A percentile compares a stretch with the other conserved stretches of the same genome.
Evolutionary conservation across 2,113 vertebrate species (phyloP).

Genomic region (Leucosticte australis): DNA sequence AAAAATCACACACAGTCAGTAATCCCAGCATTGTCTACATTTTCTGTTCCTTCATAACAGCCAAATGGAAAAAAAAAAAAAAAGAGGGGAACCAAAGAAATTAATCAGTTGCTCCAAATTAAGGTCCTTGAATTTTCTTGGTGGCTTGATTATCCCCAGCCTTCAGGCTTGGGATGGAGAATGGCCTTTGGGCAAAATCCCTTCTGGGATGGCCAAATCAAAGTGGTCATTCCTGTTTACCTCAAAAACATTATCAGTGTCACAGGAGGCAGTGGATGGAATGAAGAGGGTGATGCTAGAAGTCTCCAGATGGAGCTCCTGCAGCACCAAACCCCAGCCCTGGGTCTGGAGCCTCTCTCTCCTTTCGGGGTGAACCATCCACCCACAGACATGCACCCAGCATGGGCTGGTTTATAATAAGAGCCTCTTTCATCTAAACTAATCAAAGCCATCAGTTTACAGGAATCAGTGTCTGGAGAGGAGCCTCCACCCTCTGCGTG

Average conservation of each 20-base stretch:
- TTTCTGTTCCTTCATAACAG: background rate
- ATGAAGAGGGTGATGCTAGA: no score
- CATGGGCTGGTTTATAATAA: slow-evolving; percentile 16
- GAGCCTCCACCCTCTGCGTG: background rate
- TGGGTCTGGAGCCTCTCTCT: background rate
- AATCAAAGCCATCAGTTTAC: slow-evolving; percentile 56
- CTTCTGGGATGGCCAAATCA: background rate
- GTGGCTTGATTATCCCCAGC: background rate
- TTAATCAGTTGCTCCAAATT: background rate
- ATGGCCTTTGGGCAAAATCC: background rate
- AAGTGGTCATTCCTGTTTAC: background rate
- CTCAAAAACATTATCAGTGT: background rate
- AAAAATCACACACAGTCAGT: background rate
- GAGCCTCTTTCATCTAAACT: slow-evolving; percentile 52
- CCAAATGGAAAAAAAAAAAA: background rate
- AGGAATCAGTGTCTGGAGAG: slow-evolving; percentile 1
- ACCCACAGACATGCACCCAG: slow-evolving; percentile 14
- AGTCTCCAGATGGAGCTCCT: slow-evolving; percentile 28
- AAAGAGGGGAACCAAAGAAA: background rate
- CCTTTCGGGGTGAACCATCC: background rate
- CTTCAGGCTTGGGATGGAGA: background rate
- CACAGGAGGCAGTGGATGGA: background rate
- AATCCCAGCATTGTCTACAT: background rate
- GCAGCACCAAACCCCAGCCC: background rate
- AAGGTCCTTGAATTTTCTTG: background rate